Evolutionary conservation across 2,113 vertebrate species (phyloP), one percentile per base, ranked within the genome.

Genomic region (Dinomys branickii): DNA sequence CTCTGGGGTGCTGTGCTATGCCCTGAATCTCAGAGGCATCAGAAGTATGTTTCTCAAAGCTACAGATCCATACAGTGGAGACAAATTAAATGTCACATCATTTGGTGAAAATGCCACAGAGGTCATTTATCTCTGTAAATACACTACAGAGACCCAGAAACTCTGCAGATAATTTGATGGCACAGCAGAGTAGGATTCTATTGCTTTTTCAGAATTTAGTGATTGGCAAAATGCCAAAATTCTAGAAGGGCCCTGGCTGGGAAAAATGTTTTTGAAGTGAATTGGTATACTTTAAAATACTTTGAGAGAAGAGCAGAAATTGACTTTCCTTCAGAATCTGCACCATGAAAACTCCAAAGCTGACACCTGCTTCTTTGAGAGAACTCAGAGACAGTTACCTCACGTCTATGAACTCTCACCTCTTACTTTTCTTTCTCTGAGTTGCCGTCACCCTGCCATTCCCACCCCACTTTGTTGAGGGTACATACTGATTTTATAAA

Each of bases 191-290:
- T 59, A 50, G 16, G 75, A 88, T 91, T 73, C 94, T 54, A 83
- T 7, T 85, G 92, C 65, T 95, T 97, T 95, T 89, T 85, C 78
- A 69, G 84, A 94, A 96, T 52, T 91, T 96, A 97, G 50, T 94
- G 75, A 95, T 56, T 92, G 67, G 83, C 59, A 94, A 96, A 94
- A 89, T 59, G 81, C 85, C 85, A 90, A 94, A 61, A 47, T 47
- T 94, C 96, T 96, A 93, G 88, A 93, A 90, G 78, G 63, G 41
- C 22, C 44, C 28, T 96, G 47, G 77, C 1, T 4, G 67, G 80
- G 85, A 26, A 61, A 94, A 90, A 61, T 26, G 38, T 88, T 94
- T 95, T 63, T 58, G 30, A 88, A 16, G 4, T 5, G 0, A 78
- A 80, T 0, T 81, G n/a, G 41, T 78, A 67, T 8, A 81, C 54